These are phyloP conservation scores for Zoanthus solanderi DNA, from an alignment of 92 coral and sea anemone species.

Conservation along the genomic window DNA sequence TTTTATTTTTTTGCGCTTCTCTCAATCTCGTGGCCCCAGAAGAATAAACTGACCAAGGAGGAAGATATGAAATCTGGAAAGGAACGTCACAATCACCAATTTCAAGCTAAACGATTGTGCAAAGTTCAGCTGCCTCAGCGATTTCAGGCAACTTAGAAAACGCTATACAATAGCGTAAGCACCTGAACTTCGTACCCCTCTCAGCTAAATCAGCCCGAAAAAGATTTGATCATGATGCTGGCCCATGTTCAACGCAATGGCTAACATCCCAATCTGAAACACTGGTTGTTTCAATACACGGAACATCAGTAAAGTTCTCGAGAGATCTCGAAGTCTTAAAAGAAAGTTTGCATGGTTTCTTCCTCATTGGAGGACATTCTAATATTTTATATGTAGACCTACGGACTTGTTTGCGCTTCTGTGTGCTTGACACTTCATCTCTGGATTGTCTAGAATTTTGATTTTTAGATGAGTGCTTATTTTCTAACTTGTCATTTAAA, in stretches of 20 bases:
- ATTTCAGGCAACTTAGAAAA: conserved; percentile 10
- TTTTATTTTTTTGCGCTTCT: background rate
- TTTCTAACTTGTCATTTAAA: too few relatives aligned
- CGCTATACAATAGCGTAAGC: conserved; percentile 38
- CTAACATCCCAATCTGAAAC: conserved; percentile 35
- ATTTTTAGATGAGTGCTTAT: too few relatives aligned
- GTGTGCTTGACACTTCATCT: background rate
- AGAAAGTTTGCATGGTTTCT: background rate
- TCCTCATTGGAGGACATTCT: background rate
- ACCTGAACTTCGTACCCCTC: conserved; percentile 41
- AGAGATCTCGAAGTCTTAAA: background rate
- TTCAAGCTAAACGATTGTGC: conserved; percentile 25
- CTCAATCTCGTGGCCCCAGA: conserved; percentile 30
- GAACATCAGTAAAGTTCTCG: background rate
- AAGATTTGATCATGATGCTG: background rate
- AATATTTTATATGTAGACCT: background rate
- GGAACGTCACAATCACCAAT: conserved; percentile 36
- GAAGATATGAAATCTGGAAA: conserved; percentile 21
- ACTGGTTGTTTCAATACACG: background rate
- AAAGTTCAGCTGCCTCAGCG: conserved; percentile 19
- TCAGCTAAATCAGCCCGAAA: conserved; percentile 24
- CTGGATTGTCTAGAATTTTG: too few relatives aligned
- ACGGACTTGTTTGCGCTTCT: background rate
- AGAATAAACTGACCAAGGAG: conserved; percentile 38
- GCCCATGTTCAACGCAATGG: conserved; percentile 25